Evolutionary conservation across 1,140 invertebrate genomes (phyloP).

Genomic region (Conus betulinus): DNA sequence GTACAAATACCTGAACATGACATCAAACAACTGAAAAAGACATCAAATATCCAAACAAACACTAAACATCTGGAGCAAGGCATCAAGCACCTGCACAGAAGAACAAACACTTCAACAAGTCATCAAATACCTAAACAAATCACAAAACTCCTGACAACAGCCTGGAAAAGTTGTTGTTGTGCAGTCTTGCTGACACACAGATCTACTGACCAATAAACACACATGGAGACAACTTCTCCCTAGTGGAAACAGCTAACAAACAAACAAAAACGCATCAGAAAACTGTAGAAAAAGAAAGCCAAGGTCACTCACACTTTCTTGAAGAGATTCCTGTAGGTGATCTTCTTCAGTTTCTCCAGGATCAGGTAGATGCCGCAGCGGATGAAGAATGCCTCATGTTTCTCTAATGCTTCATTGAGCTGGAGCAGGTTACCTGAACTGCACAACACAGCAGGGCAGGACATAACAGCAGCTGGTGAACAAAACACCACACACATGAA

Average conservation of each 20-base stretch:
- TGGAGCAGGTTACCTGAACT: conserved; percentile 89
- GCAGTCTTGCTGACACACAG: too few relatives aligned
- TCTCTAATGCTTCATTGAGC: conserved; percentile 90
- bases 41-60: neutral
- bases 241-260: neutral
- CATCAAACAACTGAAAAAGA: too few relatives aligned
- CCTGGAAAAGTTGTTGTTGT: too few relatives aligned
- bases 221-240: too few relatives aligned
- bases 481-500: neutral
- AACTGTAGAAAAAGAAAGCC: too few relatives aligned
- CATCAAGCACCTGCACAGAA: too few relatives aligned
- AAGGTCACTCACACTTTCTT: conserved; percentile 87
- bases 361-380: conserved; percentile 97
- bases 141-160: too few relatives aligned
- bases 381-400: conserved; percentile 94
- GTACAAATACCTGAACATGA: too few relatives aligned
- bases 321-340: conserved; percentile 97
- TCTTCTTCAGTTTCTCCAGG: conserved; percentile 96
- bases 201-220: too few relatives aligned
- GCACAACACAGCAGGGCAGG: conserved; percentile 35
- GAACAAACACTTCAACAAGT: too few relatives aligned
- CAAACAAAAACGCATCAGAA: neutral
- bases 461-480: neutral
- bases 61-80: neutral
- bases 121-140: too few relatives aligned